Evolutionary conservation across 2,888 invertebrate genomes (phyloP), one percentile per base, ranked within the genome.

Genomic region (Nemotelus nigrinus): DNA sequence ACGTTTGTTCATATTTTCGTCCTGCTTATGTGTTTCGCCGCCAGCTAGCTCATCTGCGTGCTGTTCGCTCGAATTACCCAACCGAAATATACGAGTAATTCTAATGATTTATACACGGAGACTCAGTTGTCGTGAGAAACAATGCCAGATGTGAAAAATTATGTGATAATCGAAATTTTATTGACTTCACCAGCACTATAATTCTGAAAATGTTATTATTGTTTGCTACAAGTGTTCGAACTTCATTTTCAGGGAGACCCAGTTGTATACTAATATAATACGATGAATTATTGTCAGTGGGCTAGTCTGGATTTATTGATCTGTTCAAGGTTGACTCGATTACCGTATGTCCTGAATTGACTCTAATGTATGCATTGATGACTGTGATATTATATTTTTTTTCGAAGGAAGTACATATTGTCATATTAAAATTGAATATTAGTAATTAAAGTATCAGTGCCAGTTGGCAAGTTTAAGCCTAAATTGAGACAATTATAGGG

Each of bases 321-420:
- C 47, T 7, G 10, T 45, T 45, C 45, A 65, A 65, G 65, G 65
- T 8, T 47, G 65, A 45, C 3, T 65, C 4, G 7, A 47, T 25
- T 3, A 25, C 5, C 43, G 4, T 43, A 70, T 70, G 43, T 39
- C 50, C 7, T 70, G n/a, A 10, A 70, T 60, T 39, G 4, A 8
- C 55, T 8, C 25, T 70, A 70, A 70, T 70, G 25, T 55, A 55
- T 70, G 70, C 70, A 55, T 70, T 70, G 70, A 70, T 70, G 70
- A 53, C 70, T 43, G 41, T 25, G 25, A 25, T 25, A 25, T 25
- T 25, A 25, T 25, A 1, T 25, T 25, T 25, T n/a, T 25, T 25
- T 25, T 25, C 25, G 25, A 25, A 25, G 25, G 25, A 25, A 25
- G 25, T 25, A 25, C 25, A 25, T 25, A 25, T 25, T 25, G 25